Conservation (phyloP, 2,797 vertebrate species). For the Cuculus canorus region DNA sequence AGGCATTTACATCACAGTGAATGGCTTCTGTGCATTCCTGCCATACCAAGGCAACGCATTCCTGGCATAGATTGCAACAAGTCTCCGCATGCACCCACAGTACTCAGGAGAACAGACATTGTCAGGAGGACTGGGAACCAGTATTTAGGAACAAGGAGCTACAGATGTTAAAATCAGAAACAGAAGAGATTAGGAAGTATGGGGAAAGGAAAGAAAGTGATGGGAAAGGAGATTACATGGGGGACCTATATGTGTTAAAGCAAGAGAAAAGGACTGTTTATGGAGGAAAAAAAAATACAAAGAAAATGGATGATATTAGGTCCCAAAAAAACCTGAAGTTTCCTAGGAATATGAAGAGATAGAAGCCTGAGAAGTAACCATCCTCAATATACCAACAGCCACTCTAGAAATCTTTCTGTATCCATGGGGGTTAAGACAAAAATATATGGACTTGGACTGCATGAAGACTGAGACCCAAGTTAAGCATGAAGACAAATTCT, state of each 20-base stretch:
- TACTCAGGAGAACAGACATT: neutral
- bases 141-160: neutral
- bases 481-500: neutral
- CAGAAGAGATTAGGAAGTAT: neutral
- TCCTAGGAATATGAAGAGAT: neutral
- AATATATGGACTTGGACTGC: constrained; percentile 16
- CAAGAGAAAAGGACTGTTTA: neutral
- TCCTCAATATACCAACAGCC: neutral
- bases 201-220: neutral
- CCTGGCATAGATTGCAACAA: neutral
- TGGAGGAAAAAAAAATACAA: neutral
- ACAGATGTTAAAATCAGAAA: neutral
- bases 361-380: neutral
- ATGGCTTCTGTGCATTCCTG: constrained; percentile 2
- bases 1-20: neutral
- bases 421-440: neutral
- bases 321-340: neutral
- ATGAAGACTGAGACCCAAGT: neutral
- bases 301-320: rapidly evolving
- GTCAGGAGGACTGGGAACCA: neutral
- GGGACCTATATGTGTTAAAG: neutral
- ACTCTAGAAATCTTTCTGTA: neutral
- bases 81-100: neutral
- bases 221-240: neutral
- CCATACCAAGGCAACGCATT: constrained; percentile 17